Percentiles rank a stretch among this genome's conserved stretches.
These are phyloP conservation scores for Lasioglossum morio DNA, from an alignment of 2,888 invertebrate species.

Conservation along the genomic window DNA sequence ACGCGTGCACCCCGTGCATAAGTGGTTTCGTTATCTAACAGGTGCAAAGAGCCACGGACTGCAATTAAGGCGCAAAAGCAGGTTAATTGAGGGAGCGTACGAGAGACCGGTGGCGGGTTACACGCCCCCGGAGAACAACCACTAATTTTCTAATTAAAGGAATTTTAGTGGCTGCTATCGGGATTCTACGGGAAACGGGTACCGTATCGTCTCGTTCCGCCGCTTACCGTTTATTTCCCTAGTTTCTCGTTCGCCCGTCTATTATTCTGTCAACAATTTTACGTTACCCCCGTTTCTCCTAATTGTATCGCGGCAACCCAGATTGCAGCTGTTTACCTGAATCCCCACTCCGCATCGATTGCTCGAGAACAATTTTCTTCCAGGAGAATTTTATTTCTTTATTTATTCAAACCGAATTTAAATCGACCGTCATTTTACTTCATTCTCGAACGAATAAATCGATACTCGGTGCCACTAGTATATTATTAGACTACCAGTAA, in stretches of 20 bases:
- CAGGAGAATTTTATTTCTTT: not conserved
- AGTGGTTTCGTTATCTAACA: slow-evolving; percentile 65
- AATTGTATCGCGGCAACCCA: not conserved
- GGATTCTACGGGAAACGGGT: slow-evolving; percentile 29
- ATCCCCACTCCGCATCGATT: not conserved
- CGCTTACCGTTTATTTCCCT: slow-evolving; percentile 9
- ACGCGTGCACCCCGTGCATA: slow-evolving; percentile 37
- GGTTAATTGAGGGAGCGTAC: slow-evolving; percentile 56
- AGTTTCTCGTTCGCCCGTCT: slow-evolving; percentile 3
- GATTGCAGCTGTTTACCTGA: not conserved
- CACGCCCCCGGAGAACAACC: slow-evolving; percentile 55
- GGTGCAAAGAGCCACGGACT: slow-evolving; percentile 60
- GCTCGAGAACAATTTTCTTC: not conserved
- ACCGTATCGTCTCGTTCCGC: not conserved
- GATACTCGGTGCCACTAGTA: too few species aligned
- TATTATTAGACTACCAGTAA: too few species aligned
- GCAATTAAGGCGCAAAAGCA: slow-evolving; percentile 64
- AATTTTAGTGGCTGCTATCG: slow-evolving; percentile 34
- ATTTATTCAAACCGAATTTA: too few species aligned
- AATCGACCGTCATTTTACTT: too few species aligned
- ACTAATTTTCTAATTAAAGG: slow-evolving; percentile 63
- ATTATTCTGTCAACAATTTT: slow-evolving; percentile 13
- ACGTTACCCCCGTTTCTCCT: not conserved
- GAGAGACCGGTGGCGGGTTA: slow-evolving; percentile 37
- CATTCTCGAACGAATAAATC: too few species aligned